phyloP scores from a whole-genome alignment of 1,140 invertebrate species.

The Platyscapa corneri region DNA sequence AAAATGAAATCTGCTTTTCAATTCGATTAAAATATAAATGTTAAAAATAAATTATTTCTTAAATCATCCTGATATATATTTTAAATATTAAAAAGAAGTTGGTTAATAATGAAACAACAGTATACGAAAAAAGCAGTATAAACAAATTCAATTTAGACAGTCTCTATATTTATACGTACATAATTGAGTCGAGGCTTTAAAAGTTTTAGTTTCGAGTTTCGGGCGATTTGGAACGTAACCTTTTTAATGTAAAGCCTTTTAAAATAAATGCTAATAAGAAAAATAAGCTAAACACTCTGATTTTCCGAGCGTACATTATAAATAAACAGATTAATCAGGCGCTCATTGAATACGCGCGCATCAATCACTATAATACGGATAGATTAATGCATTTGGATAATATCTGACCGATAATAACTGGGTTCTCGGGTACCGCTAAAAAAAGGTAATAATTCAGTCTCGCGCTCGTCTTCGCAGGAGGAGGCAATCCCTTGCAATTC shows the following conservation, averaged over 20 bases:
- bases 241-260: not conserved
- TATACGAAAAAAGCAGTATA: too few relatives aligned
- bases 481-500: not conserved
- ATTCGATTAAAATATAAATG: not conserved
- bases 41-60: too few relatives aligned
- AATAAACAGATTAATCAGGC: slow-evolving; percentile 18
- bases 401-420: slow-evolving; percentile 1
- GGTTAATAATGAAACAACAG: too few relatives aligned
- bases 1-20: too few relatives aligned
- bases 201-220: too few relatives aligned
- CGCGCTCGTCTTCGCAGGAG: not conserved
- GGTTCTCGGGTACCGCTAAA: not conserved
- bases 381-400: slow-evolving; percentile 29
- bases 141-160: too few relatives aligned
- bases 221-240: not conserved
- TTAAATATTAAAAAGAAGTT: too few relatives aligned
- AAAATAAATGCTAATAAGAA: not conserved
- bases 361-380: slow-evolving; percentile 13
- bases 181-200: too few relatives aligned
- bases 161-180: too few relatives aligned
- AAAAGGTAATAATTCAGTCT: not conserved
- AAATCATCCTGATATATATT: too few relatives aligned
- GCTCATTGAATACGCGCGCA: not conserved
- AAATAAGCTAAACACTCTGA: not conserved
- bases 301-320: not conserved